A percentile compares a stretch with the other conserved stretches of the same genome.
Conservation (phyloP, 2,797 vertebrate species). For the Muscicapa comitata region DNA sequence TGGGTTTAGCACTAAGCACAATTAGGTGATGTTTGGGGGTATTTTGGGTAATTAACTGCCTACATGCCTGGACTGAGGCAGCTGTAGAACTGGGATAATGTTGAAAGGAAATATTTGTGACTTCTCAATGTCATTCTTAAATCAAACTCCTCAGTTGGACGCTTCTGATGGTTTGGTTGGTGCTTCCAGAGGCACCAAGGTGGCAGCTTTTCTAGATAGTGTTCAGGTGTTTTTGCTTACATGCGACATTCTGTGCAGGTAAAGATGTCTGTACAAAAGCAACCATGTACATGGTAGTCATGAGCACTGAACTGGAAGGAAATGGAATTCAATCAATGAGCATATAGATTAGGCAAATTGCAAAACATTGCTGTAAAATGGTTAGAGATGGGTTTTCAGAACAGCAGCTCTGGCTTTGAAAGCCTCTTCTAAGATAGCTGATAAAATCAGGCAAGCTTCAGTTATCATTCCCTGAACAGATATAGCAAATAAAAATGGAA, state of each 20-base stretch:
- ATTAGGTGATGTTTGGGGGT: background rate
- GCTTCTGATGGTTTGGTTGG: background rate
- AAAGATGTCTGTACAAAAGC: background rate
- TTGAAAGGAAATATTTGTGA: background rate
- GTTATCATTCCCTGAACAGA: background rate
- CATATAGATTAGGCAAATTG: background rate
- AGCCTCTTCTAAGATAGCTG: background rate
- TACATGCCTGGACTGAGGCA: background rate
- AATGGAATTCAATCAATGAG: background rate
- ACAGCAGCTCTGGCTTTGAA: background rate
- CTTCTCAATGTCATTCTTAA: background rate
- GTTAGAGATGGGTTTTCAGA: background rate
- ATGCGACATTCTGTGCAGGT: background rate
- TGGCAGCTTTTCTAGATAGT: background rate
- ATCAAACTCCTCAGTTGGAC: accelerated
- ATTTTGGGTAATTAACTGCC: background rate
- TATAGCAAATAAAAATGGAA: background rate
- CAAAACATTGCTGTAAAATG: background rate
- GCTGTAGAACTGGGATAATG: background rate
- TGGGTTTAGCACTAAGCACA: background rate
- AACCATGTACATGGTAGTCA: background rate
- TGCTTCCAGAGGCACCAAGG: background rate
- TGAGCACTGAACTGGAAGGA: background rate
- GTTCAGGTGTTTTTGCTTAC: background rate
- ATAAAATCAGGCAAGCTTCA: background rate